Conservation (phyloP, 2,113 vertebrate species). For the Oreochromis aureus region DNA sequence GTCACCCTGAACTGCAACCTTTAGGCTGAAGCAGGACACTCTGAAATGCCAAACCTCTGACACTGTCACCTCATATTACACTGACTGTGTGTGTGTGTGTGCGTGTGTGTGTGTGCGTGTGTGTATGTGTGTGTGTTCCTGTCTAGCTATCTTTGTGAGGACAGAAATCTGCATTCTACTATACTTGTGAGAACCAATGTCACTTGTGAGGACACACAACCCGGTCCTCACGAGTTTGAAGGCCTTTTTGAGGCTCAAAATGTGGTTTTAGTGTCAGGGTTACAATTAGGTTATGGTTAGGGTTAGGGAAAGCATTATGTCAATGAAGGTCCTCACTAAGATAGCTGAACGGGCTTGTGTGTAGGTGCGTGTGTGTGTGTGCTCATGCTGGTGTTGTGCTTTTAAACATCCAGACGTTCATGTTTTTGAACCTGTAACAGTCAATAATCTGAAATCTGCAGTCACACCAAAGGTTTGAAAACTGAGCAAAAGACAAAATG, state of each 20-base stretch:
- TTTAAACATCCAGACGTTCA: background rate
- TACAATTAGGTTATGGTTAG: too few relatives aligned
- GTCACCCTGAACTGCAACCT: background rate
- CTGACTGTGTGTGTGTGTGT: fast-evolving
- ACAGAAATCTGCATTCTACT: too few relatives aligned
- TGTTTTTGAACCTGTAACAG: background rate
- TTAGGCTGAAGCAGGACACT: background rate
- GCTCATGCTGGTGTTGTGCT: background rate
- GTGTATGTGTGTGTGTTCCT: fast-evolving
- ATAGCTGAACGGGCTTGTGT: too few relatives aligned
- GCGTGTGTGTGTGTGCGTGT: fast-evolving
- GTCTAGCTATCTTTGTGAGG: too few relatives aligned
- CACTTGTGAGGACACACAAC: too few relatives aligned
- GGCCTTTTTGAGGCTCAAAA: too few relatives aligned
- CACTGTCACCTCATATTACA: background rate
- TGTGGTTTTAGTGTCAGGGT: too few relatives aligned
- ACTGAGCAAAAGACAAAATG: background rate
- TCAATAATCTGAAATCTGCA: background rate
- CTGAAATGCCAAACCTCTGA: background rate
- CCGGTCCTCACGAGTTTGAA: too few relatives aligned
- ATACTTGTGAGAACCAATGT: too few relatives aligned
- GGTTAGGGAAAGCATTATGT: too few relatives aligned
- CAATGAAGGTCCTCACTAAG: too few relatives aligned
- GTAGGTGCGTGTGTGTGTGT: fast-evolving
- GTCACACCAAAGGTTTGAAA: background rate